Evolutionary conservation across 2,888 invertebrate genomes (phyloP).

Genomic region (Nephrotoma flavescens): DNA sequence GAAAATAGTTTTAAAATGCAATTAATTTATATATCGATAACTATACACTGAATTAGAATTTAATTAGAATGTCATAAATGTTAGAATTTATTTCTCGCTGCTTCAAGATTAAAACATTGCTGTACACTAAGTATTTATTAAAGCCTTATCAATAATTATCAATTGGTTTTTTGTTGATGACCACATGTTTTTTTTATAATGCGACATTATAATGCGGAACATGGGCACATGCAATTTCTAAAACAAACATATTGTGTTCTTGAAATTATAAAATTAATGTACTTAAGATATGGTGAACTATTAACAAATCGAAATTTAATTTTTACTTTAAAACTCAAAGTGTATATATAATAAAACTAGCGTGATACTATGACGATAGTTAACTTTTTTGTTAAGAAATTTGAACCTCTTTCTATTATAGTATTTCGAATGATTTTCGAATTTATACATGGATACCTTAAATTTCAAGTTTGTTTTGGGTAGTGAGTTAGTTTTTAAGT

Average conservation of each 20-base stretch:
- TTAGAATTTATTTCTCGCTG: not conserved
- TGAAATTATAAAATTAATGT: not conserved
- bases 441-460: too few relatives aligned
- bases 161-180: not conserved
- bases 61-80: not conserved
- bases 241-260: not conserved
- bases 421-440: too few relatives aligned
- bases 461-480: too few relatives aligned
- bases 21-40: not conserved
- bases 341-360: not conserved
- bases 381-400: not conserved
- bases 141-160: not conserved
- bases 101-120: not conserved
- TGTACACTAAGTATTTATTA: not conserved
- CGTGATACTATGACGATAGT: not conserved
- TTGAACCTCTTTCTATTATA: too few relatives aligned
- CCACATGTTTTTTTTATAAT: not conserved
- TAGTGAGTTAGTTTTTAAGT: too few relatives aligned
- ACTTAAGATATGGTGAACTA: not conserved
- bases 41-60: not conserved
- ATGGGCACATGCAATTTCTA: not conserved
- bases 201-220: not conserved
- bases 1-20: not conserved
- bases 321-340: too few relatives aligned
- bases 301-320: too few relatives aligned